Percentiles rank a stretch among this genome's conserved stretches.
Conservation (phyloP, 92 coral and sea anemone genomes). For the Scolanthus callimorphus region DNA sequence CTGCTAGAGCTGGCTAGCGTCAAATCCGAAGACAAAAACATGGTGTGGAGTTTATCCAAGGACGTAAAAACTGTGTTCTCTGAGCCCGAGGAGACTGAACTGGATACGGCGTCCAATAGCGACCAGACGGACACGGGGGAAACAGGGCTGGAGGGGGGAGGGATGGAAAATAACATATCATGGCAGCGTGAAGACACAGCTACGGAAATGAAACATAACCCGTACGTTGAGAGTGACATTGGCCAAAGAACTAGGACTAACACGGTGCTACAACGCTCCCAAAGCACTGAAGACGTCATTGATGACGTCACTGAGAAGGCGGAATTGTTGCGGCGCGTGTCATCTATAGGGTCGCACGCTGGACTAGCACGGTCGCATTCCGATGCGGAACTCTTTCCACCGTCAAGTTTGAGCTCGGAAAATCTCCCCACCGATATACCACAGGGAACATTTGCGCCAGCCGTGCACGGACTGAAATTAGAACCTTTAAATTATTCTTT, state of each 20-base stretch:
- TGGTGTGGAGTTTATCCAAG: conserved; percentile 41
- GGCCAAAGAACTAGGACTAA: background rate
- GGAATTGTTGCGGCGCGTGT: conserved; percentile 11
- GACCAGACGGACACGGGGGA: background rate
- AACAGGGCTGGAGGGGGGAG: conserved; percentile 1
- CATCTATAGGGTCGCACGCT: background rate
- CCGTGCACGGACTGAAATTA: conserved; percentile 12
- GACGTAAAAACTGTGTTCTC: conserved; percentile 49
- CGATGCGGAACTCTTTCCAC: conserved; percentile 11
- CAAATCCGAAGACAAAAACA: conserved; percentile 36
- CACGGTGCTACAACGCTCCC: conserved; percentile 18
- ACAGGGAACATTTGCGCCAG: background rate
- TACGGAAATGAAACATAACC: conserved; percentile 55
- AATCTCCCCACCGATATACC: background rate
- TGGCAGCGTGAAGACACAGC: conserved; percentile 14
- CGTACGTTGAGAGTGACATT: conserved; percentile 50
- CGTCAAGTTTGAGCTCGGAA: background rate
- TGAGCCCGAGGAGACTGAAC: conserved; percentile 52
- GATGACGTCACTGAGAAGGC: background rate
- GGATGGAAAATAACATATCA: background rate
- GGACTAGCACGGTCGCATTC: conserved; percentile 30
- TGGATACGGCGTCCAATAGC: conserved; percentile 4
- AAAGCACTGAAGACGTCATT: conserved; percentile 33
- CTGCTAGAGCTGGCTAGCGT: conserved; percentile 69
- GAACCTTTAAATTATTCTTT: conserved; percentile 29